Evolutionary conservation across 2,797 vertebrate genomes (phyloP).

Genomic region (Tadarida brasiliensis): DNA sequence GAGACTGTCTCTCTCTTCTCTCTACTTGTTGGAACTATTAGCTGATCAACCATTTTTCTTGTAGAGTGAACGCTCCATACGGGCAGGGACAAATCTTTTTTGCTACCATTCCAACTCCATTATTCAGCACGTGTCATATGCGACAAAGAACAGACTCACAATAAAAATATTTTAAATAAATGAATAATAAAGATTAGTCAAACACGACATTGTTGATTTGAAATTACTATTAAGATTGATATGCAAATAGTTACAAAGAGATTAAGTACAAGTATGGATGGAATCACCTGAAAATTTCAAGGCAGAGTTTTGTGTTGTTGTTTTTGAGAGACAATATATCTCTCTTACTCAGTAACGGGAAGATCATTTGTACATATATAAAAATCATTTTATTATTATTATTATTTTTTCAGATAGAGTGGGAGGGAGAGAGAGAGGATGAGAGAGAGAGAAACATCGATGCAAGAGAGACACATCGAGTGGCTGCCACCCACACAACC

Average conservation of each 20-base stretch:
- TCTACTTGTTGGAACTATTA: not conserved
- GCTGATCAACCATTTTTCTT: not conserved
- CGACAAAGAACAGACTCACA: not conserved
- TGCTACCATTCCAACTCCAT: not conserved
- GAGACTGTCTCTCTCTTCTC: not conserved
- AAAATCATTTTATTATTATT: not conserved
- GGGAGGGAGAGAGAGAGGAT: no score
- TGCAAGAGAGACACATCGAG: no score
- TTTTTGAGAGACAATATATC: constrained; percentile 4
- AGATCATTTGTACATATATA: not conserved
- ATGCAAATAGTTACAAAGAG: not conserved
- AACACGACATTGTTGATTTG: not conserved
- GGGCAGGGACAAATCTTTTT: not conserved
- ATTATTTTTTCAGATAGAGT: no score
- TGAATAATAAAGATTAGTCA: not conserved
- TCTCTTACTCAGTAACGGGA: constrained; percentile 36
- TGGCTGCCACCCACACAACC: no score
- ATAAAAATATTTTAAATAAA: not conserved
- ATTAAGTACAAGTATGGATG: not conserved
- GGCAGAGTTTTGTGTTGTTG: not conserved
- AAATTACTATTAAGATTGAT: constrained; percentile 35
- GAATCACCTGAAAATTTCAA: not conserved
- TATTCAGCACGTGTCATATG: not conserved
- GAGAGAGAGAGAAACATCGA: no score
- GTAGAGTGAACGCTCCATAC: not conserved